Base-by-base conservation (phyloP, 2,888 invertebrate genomes). In the Amphipoea lucens region DNA sequence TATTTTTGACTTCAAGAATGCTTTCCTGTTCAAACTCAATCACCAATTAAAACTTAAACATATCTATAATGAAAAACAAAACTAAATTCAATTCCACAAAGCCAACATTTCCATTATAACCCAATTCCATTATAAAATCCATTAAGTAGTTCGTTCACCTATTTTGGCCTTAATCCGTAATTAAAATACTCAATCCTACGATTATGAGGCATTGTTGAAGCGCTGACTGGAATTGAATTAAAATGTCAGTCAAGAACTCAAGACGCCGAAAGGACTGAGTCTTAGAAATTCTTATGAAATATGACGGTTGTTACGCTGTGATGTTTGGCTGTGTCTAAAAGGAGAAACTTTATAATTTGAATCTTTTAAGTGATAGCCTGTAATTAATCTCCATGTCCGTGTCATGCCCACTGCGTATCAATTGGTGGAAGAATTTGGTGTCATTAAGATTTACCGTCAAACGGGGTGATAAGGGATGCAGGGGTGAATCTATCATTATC, bases 111-210 rank as follows among this genome's bases (percentile, higher is more conserved):
- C 78, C 75, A 86, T 85, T 78, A 86, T 76, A 78, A 86, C 77
- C 78, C 67, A 51, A 76, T 74, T 77, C 78, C 75, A 86, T 85
- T 78, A 86, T 76, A 78, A 86, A 81, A 87, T 75, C 80, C 72
- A 80, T 82, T 87, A 63, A 54, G 70, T 83, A 74, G 81, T 81
- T 72, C 76, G 67, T 85, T 81, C 57, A 40, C 71, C 76, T 82
- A 76, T 78, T 87, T 81, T 67, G 74, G 48, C 65, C 70, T 71
- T 82, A 84, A 84, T 83, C 80, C 77, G 69, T 81, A 85, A 88
- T 88, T 89, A 85, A 89, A 87, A 85, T 83, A 83, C 71, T 79
- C 83, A 88, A 84, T 85, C 80, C 78, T 48, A 60, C 82, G 79
- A 89, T 87, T 84, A 89, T 80, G 81, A 81, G 73, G 67, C 80